Base-by-base conservation (phyloP, 2,113 vertebrate genomes). In the Pardalotus punctatus region DNA sequence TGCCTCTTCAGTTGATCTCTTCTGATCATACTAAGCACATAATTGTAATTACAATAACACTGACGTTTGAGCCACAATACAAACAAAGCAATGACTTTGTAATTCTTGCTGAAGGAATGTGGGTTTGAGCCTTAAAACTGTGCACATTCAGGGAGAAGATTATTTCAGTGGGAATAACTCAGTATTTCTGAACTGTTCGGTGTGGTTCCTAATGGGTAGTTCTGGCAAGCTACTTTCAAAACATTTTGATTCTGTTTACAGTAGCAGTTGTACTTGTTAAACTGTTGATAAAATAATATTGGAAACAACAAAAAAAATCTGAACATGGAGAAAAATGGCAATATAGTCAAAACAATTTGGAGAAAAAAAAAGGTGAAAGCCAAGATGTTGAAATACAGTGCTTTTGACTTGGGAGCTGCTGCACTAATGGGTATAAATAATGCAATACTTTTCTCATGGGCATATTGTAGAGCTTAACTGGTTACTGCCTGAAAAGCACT, bases 341-440 rank as follows among this genome's bases (percentile, higher is more conserved):
- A 24, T 72, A 31, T 45, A 84, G 79, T 81, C 12, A 73, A 72
- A 95, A 70, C 20, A 65, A 47, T 47, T 91, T 56, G n/a, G 28
- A 57, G 10, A 5, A 43, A 53, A 6, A 43, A 53, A 66, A 87
- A 38, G 42, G 42, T 5, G 10, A 36, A 88, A 79, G 72, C 29
- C 38, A 77, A 62, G n/a, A 77, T 65, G 53, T 65, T 88, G 70
- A 95, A 92, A 58, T 80, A 42, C 20, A 87, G 54, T 79, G 28
- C n/a, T 88, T 85, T 25, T 62, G 82, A 92, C 62, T 36, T 42
- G 47, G 14, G 36, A 86, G 42, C 86, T 89, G 62, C 65, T 1
- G 8, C 48, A 14, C 60, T 93, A 85, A 89, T 64, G 65, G 86
- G 6, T 76, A 84, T 94, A 88, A 96, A 93, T 93, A 95, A 95